Evolutionary conservation across 2,797 vertebrate species (phyloP).

Genomic region (Alcedo quadribrachys): DNA sequence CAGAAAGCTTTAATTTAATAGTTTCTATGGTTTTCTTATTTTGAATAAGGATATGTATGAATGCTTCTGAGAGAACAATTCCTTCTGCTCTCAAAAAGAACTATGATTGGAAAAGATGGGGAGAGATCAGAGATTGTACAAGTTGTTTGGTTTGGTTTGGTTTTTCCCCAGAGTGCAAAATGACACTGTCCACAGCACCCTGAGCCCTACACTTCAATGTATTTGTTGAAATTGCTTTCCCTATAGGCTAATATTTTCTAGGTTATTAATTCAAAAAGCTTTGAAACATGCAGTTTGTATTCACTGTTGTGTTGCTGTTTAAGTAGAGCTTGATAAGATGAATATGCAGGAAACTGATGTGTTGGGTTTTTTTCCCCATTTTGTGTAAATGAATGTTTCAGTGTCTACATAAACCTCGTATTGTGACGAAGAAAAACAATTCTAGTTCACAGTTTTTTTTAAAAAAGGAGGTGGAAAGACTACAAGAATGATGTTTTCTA

Average conservation of each 20-base stretch:
- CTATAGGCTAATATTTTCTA: background rate
- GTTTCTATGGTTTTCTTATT: background rate
- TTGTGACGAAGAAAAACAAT: background rate
- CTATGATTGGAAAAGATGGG: background rate
- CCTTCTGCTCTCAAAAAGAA: background rate
- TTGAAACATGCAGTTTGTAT: background rate
- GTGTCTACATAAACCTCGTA: background rate
- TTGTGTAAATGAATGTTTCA: background rate
- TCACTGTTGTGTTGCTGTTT: background rate
- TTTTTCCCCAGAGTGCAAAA: background rate
- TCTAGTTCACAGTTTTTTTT: background rate
- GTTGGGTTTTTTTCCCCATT: background rate
- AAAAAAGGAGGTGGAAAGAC: fast-evolving
- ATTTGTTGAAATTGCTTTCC: background rate
- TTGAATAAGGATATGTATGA: background rate
- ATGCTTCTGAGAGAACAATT: background rate
- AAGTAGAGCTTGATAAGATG: background rate
- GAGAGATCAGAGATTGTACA: background rate
- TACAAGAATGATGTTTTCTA: background rate
- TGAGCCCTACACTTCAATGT: fast-evolving
- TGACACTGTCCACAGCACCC: background rate
- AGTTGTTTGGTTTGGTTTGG: no score
- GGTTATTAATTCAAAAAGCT: background rate
- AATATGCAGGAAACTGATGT: background rate
- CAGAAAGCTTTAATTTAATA: background rate